Base-by-base conservation (phyloP, 1,140 invertebrate species). In the Sycobia sp. region DNA sequence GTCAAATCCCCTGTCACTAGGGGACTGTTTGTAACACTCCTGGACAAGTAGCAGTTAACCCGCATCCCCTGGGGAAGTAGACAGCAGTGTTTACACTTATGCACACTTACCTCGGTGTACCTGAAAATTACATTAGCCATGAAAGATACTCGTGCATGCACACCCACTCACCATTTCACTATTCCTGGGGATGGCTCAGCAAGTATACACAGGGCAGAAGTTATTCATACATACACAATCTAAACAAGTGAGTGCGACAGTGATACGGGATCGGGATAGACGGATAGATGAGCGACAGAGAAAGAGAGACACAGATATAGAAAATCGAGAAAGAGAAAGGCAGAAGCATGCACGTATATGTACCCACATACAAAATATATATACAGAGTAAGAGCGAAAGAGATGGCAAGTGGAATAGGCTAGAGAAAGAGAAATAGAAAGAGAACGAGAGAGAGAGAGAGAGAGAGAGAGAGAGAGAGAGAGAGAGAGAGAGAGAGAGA, bases 71-170 rank as follows among this genome's bases (percentile, higher is more conserved):
- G 43, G 41, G 11, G 39, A 60, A 41, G 44, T 54, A 18, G 16
- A 23, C 18, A 41, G 36, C 13, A 46, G 14, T n/a, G 7, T 22
- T 61, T 11, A 16, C 8, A 50, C 16, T 44, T 53, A 22, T 14
- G 0, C 47, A 39, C 53, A 32, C 49, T 64, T 53, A 16, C 54
- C 50, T 55, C 27, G 18, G 50, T 27, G 27, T 43, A 65, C 36
- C 58, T 57, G 64, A 57, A 67, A 56, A 67, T 54, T 34, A 62
- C 54, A 62, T 56, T 20, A 14, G 44, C 25, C 49, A 62, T 57
- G 29, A 51, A 25, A 14, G 22, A 39, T 22, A 23, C 20, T 29
- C 32, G 32, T 49, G 13, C 34, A 50, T 18, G 13, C 16, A 27
- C 8, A 39, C 46, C 2, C 14, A 44, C n/a, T 16, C 3, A 38